Evolutionary conservation across 2,888 invertebrate species (phyloP), one percentile per base, ranked within the genome.

Genomic region (Lasius platythorax): DNA sequence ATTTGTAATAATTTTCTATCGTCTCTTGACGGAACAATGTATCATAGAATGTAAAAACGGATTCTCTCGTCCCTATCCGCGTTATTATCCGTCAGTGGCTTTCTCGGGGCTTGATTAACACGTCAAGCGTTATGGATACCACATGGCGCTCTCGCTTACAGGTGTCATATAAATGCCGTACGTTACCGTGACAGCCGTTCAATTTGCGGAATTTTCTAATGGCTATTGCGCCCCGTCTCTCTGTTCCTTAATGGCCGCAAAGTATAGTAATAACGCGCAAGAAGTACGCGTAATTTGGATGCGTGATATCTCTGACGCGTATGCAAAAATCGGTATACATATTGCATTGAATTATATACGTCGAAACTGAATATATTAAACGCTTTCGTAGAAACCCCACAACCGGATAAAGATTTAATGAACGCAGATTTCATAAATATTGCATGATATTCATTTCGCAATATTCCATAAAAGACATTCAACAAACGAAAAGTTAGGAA

Each of bases 51-150:
- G 79, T 72, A 79, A 79, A 79, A 79, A 72, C 23, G 79, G 18
- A 79, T 72, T 46, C 72, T 37, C 61, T 46, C 28, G 18, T 61
- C 15, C 8, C 72, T 61, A 18, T 6, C 61, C 33, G 61, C 46
- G 72, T 61, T 61, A 61, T 78, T 78, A 78, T 78, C 72, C 46
- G 61, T 58, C 70, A 79, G 23, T 70, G 73, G 61, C 79, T 72
- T 61, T 72, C 79, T 72, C 79, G 46, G 33, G 11, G 72, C 79
- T 79, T 72, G 79, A 79, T 79, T 79, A 79, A 79, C 79, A 79
- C 61, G 72, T 79, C 79, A 79, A 79, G 61, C 79, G 61, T 79
- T 72, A 79, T 72, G 79, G 72, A 72, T 72, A 61, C 72, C 79
- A 61, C 79, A 72, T 61, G 58, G 46, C 61, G 79, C 61, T 72